Base-by-base conservation (phyloP, 2,888 invertebrate species). In the Lycia hirtaria region DNA sequence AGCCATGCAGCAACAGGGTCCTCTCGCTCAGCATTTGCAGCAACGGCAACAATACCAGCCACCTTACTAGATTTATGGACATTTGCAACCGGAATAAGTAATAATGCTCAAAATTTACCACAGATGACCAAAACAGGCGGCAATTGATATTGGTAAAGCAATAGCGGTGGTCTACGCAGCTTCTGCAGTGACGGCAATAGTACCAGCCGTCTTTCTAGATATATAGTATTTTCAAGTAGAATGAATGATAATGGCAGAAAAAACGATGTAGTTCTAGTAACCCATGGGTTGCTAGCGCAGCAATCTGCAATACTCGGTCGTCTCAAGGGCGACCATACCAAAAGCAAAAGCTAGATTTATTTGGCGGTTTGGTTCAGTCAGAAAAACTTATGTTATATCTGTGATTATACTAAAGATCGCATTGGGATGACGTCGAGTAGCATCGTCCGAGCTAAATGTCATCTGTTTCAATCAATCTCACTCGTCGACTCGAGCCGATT, bases 1-100 rank as follows among this genome's bases (percentile, higher is more conserved):
- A 68, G 93, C 93, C 20, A 93, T 95, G 92, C 95, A 95, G 69
- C 95, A 94, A 72, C 94, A 93, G 59, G 92, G 93, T 4, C 93
- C 93, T 38, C 93, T 94, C 33, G 89, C 88, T 41, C 91, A 90
- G 56, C 92, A 92, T 59, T 66, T 92, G 47, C 90, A 89, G 17
- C 41, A 41, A 65, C 75, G 90, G 5, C 90, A 89, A 62, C 92
- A 92, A 64, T 92, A 92, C 63, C 91, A 88, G 20, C 87, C 90
- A 56, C 92, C 88, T 0, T 92, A 92, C 67, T 92, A 78, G 61
- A 48, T 10, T 12, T 12, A 12, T 12, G n/a, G 4, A 3, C 6
- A 12, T 20, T 1, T 10, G 12, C 3, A 19, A 37, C 1, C 5
- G 37, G 4, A 19, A n/a, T n/a, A 19, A 19, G 37, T n/a, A 17